Percentiles rank a stretch among this genome's conserved stretches.
Evolutionary conservation across 2,888 invertebrate genomes (phyloP).

Genomic region (Trachelus troglodyta): DNA sequence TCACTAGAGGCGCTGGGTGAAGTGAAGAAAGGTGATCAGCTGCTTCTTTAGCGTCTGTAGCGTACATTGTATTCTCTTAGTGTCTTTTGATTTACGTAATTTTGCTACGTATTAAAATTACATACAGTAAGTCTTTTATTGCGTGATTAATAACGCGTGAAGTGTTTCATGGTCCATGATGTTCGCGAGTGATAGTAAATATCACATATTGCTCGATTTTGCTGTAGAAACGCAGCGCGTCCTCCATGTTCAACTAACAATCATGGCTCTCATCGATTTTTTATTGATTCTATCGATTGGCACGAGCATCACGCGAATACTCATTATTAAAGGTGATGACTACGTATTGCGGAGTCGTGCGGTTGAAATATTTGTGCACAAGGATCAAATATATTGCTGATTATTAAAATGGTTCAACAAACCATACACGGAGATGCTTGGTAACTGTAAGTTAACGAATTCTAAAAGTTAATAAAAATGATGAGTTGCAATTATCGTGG

Average conservation of each 20-base stretch:
- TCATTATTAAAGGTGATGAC: neutral
- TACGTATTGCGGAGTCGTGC: neutral
- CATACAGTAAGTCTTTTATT: neutral
- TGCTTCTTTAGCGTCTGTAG: neutral
- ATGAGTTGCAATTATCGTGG: neutral
- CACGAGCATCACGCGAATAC: neutral
- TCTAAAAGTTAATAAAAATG: neutral
- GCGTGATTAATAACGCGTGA: neutral
- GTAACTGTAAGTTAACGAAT: neutral
- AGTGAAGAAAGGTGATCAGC: neutral
- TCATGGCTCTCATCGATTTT: neutral
- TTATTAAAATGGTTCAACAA: neutral
- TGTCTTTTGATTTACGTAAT: neutral
- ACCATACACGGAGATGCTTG: neutral
- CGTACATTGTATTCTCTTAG: neutral
- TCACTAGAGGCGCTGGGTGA: neutral
- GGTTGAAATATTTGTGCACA: neutral
- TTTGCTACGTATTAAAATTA: neutral
- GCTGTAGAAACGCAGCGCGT: neutral
- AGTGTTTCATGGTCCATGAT: neutral
- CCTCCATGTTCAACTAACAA: neutral
- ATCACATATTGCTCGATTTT: neutral
- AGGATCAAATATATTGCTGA: neutral
- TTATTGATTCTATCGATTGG: neutral
- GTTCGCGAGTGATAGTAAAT: neutral